Base-by-base conservation (phyloP, 2,888 invertebrate species). In the Epirrhoe alternata region DNA sequence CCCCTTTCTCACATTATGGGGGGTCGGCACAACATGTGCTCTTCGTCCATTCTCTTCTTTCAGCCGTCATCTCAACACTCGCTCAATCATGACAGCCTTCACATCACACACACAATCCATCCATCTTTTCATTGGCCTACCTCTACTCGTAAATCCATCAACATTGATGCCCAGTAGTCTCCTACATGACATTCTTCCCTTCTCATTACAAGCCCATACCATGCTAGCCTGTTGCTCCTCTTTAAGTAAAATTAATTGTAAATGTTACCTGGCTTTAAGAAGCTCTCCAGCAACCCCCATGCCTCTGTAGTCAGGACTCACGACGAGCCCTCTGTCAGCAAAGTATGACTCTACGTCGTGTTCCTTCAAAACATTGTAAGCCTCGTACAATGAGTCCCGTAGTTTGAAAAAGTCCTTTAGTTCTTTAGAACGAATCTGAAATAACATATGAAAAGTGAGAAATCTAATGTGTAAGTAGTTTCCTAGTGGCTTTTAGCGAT, bases 281-380 rank as follows among this genome's bases (percentile, higher is more conserved):
- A 82, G 61, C 31, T 81, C 75, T 49, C 71, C 63, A 8, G 78
- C 79, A 12, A 82, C 71, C 6, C 83, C 79, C 16, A 76, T 64
- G 0, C 74, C 67, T 67, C 75, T 76, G 30, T 72, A 78, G 6
- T 76, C 70, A 1, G 75, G 68, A 38, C 65, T 69, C 0, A 82
- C 79, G 5, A 77, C 73, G 0, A 82, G 17, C 0, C 78, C 76
- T 54, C 75, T 65, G 49, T 74, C 83, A 31, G 74, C 74, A 33
- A 74, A 80, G 42, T 64, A 73, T 5, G 64, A 33, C 0, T 77
- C 73, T 1, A 75, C 52, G 45, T 72, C 64, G 1, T 74, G 56
- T 5, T 71, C 71, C n/a, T 74, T 68, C 6, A 53, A 42, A n/a
- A 73, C 66, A 5, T 76, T 72, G 51, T 69, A 78, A 7, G 38